Conservation (phyloP, 2,113 vertebrate species). For the Physeter macrocephalus region DNA sequence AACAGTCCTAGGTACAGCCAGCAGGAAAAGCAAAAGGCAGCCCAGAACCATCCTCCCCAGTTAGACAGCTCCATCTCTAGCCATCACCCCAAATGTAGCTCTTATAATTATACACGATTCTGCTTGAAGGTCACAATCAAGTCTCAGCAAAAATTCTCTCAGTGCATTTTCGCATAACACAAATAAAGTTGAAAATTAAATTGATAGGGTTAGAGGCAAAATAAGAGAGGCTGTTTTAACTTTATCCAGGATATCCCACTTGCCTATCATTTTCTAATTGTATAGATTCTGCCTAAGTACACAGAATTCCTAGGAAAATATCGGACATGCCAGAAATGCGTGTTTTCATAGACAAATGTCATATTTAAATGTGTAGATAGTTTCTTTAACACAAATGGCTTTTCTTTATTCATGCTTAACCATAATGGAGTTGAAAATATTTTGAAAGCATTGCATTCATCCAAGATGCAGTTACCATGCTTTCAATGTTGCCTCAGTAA, state of each 20-base stretch:
- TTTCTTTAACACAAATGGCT: neutral
- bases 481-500: neutral
- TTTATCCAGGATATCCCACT: neutral
- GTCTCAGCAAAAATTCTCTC: neutral
- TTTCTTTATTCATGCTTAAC: neutral
- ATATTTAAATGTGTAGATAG: neutral
- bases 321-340: neutral
- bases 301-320: neutral
- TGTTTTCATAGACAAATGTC: neutral
- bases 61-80: neutral
- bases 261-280: neutral
- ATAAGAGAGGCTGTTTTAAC: neutral
- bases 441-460: neutral
- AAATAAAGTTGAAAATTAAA: constrained; percentile 4
- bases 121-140: neutral
- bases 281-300: neutral
- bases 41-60: neutral
- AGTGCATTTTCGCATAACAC: neutral
- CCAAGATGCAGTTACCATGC: neutral
- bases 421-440: neutral
- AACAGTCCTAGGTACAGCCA: neutral
- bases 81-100: neutral
- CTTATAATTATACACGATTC: neutral
- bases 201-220: neutral
- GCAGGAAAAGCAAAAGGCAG: neutral